Conservation (phyloP, 2,888 invertebrate genomes). For the Hoplodrina blanda region DNA sequence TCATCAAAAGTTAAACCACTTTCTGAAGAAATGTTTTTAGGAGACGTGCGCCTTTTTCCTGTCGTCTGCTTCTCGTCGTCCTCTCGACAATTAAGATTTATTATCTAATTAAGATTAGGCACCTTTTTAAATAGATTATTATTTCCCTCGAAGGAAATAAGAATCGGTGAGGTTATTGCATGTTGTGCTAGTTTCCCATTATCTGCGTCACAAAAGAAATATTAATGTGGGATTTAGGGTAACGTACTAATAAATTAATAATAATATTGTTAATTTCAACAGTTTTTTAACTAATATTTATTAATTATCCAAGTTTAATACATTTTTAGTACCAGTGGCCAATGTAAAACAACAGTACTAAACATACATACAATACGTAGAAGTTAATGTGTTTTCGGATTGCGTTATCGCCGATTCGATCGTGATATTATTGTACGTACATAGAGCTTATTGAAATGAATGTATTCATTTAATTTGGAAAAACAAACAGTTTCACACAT, state of each 20-base stretch:
- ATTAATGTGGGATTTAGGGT: too few relatives aligned
- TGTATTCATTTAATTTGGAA: neutral
- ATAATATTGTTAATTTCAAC: too few relatives aligned
- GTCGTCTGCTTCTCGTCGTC: slow-evolving; percentile 54
- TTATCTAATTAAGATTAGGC: slow-evolving; percentile 55
- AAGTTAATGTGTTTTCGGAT: slow-evolving; percentile 15
- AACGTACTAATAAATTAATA: neutral
- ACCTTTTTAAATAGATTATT: slow-evolving; percentile 49
- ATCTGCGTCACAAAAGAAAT: neutral
- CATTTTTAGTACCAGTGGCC: slow-evolving; percentile 1
- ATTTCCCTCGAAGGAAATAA: slow-evolving; percentile 12
- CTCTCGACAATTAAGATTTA: slow-evolving; percentile 57
- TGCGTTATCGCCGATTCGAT: slow-evolving; percentile 38
- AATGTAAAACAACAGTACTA: slow-evolving; percentile 8
- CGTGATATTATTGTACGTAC: slow-evolving; percentile 47
- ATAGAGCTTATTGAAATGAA: slow-evolving; percentile 43
- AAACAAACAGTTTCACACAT: too few relatives aligned
- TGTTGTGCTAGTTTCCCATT: slow-evolving; percentile 37
- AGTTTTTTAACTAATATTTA: neutral
- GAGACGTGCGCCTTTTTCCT: slow-evolving; percentile 20
- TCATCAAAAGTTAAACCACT: slow-evolving; percentile 40
- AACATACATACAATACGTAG: slow-evolving; percentile 18
- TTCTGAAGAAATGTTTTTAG: slow-evolving; percentile 35
- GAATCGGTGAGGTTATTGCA: slow-evolving; percentile 44
- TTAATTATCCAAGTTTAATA: too few relatives aligned